Conservation (phyloP, 2,888 invertebrate genomes). For the Tiphia femorata region DNA sequence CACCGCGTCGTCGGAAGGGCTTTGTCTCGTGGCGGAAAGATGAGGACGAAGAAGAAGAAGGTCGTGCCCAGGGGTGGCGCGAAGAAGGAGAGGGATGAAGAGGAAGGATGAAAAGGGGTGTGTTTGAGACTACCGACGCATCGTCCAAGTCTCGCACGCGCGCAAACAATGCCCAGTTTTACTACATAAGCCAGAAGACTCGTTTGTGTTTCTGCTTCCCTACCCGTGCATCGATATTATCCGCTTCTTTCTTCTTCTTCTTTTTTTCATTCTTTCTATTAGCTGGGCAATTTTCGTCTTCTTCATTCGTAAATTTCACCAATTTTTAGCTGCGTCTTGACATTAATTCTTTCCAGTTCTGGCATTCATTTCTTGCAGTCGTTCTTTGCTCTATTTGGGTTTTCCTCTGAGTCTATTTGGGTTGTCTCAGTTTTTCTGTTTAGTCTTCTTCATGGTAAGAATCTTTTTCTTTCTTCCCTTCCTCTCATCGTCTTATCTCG, state of each 20-base stretch:
- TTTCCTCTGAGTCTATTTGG: too few species aligned
- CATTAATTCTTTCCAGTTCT: too few species aligned
- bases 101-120: not conserved
- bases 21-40: slow-evolving; percentile 49
- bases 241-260: slow-evolving; percentile 8
- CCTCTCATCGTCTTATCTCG: too few species aligned
- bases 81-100: slow-evolving; percentile 9
- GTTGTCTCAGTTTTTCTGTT: too few species aligned
- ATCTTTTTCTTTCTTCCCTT: too few species aligned
- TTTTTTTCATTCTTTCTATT: not conserved
- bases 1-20: slow-evolving; percentile 36
- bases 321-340: too few species aligned
- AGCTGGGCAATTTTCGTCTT: not conserved
- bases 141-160: slow-evolving; percentile 28
- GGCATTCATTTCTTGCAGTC: too few species aligned
- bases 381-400: too few species aligned
- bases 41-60: slow-evolving; percentile 2
- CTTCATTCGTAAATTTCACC: too few species aligned
- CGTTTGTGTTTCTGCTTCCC: slow-evolving; percentile 39
- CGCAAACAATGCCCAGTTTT: slow-evolving; percentile 35
- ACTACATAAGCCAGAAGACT: slow-evolving; percentile 35
- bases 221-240: slow-evolving; percentile 35
- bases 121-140: too few species aligned
- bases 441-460: too few species aligned
- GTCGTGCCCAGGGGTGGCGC: not conserved